Conservation (phyloP, 2,888 invertebrate species). For the Philhelius pedissequus region DNA sequence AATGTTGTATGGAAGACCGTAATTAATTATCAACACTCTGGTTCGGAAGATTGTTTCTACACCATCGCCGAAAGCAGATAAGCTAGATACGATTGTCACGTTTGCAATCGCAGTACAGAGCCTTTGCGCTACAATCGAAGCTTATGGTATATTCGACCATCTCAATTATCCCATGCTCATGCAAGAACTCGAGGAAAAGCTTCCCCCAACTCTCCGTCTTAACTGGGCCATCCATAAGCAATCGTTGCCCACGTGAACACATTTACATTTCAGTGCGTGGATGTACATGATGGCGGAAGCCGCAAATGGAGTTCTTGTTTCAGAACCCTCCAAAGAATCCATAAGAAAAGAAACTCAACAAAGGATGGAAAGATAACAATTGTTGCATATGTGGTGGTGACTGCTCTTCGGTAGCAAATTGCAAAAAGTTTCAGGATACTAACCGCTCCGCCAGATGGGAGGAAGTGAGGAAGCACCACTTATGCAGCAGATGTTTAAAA, state of each 20-base stretch:
- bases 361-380: constrained; percentile 2
- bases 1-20: too few species aligned
- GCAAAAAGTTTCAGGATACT: not conserved
- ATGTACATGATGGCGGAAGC: constrained; percentile 1
- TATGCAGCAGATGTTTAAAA: constrained; percentile 2
- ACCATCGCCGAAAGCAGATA: too few species aligned
- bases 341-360: constrained; percentile 9
- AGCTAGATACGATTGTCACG: too few species aligned
- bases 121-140: constrained; percentile 14
- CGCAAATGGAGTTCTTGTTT: too few species aligned
- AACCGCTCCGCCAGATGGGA: not conserved
- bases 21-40: too few species aligned
- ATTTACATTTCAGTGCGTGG: constrained; percentile 7
- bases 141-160: not conserved
- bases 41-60: too few species aligned
- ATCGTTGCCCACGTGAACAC: not conserved
- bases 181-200: constrained; percentile 34
- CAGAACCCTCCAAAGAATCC: not conserved
- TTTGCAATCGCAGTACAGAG: constrained; percentile 22
- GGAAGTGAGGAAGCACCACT: constrained; percentile 2
- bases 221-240: constrained; percentile 30
- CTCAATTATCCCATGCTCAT: constrained; percentile 18
- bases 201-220: constrained; percentile 12
- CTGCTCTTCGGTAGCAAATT: not conserved
- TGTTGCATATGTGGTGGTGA: constrained; percentile 6